Percentiles rank a stretch among this genome's conserved stretches.
phyloP scores from a whole-genome alignment of 2,797 vertebrate species.

The Odontamblyopus lacepedii region DNA sequence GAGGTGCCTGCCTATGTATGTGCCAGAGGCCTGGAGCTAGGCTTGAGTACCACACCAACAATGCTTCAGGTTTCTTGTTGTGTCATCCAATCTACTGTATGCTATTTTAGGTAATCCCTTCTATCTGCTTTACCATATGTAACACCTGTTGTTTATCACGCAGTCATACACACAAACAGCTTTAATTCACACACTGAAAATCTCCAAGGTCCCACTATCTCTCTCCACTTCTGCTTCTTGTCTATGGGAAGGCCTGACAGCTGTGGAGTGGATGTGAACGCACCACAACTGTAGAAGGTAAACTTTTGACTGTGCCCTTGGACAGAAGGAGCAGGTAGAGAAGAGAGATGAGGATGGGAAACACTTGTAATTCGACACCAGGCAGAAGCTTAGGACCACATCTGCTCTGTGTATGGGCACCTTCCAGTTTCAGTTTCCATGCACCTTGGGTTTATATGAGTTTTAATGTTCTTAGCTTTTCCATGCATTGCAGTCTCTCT shows the following conservation, averaged over 20 bases:
- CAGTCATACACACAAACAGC: conserved; percentile 42
- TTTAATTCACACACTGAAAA: conserved; percentile 20
- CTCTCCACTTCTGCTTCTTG: neutral
- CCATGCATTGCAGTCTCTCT: neutral
- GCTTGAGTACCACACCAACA: conserved; percentile 23
- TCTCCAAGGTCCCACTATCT: neutral
- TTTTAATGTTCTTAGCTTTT: conserved; percentile 27
- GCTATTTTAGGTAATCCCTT: conserved; percentile 55
- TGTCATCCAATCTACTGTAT: conserved; percentile 61
- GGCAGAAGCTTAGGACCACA: conserved; percentile 53
- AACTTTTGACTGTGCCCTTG: conserved; percentile 23
- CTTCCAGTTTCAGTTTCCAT: conserved; percentile 65
- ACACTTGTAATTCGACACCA: conserved; percentile 50
- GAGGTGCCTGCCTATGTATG: neutral
- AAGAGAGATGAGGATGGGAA: conserved; percentile 13
- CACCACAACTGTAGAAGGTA: conserved; percentile 47
- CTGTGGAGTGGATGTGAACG: conserved; percentile 60
- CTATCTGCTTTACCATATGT: conserved; percentile 47
- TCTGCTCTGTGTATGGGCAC: conserved; percentile 61
- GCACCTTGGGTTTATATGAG: conserved; percentile 29
- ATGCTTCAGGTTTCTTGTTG: conserved; percentile 54
- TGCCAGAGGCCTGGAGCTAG: conserved; percentile 25
- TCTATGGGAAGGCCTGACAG: conserved; percentile 46
- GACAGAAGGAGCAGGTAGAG: conserved; percentile 37
- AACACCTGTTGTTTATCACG: conserved; percentile 72